phyloP scores from a whole-genome alignment of 2,113 vertebrate species.

The Oceanites oceanicus region DNA sequence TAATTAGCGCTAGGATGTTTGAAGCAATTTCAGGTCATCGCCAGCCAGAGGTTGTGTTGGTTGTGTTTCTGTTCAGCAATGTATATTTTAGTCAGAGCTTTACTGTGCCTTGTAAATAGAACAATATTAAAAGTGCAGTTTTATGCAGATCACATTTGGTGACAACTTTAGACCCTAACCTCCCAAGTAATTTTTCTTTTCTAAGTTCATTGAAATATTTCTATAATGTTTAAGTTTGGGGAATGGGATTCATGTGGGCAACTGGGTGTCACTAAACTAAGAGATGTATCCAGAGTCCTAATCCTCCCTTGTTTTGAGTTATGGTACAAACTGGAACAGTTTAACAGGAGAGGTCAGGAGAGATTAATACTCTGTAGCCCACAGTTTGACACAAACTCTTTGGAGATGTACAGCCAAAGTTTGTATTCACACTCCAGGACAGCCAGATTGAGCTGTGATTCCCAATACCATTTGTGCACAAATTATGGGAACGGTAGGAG shows the following conservation, averaged over 20 bases:
- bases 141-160: background rate
- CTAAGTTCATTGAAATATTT: background rate
- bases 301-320: background rate
- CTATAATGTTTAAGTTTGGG: background rate
- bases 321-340: background rate
- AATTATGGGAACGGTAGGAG: background rate
- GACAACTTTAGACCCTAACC: background rate
- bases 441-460: background rate
- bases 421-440: background rate
- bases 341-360: background rate
- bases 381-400: background rate
- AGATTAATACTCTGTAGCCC: background rate
- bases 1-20: background rate
- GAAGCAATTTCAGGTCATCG: background rate
- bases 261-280: background rate
- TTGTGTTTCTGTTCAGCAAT: background rate
- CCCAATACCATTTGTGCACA: fast-evolving
- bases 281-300: background rate
- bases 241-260: background rate
- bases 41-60: background rate
- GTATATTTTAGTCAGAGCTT: background rate
- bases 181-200: background rate
- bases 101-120: background rate
- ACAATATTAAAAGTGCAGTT: background rate
- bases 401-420: background rate